Percentiles rank a stretch among this genome's conserved stretches.
phyloP scores from a whole-genome alignment of 2,113 vertebrate species.

The Cercocebus atys region DNA sequence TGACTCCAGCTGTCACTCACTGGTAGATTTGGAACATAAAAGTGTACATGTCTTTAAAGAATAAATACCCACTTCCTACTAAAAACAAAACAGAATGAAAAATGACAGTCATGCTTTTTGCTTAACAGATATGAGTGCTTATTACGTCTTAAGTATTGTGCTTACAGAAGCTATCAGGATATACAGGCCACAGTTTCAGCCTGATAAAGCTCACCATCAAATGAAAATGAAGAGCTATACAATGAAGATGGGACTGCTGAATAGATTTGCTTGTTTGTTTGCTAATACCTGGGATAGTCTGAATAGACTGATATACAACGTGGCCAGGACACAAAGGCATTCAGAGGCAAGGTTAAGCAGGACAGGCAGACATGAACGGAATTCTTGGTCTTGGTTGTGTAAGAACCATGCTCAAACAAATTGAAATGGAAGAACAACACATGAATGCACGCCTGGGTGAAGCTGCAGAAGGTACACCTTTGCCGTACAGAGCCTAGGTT shows the following conservation, averaged over 20 bases:
- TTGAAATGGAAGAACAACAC: neutral
- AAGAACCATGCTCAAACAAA: constrained; percentile 12
- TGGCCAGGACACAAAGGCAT: neutral
- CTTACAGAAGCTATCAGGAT: neutral
- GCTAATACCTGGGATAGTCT: neutral
- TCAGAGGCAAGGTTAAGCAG: neutral
- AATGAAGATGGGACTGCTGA: neutral
- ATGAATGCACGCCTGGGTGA: neutral
- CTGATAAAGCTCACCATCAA: neutral
- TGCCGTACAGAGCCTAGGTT: neutral
- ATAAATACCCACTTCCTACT: neutral
- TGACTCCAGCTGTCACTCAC: neutral
- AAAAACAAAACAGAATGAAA: constrained; percentile 30
- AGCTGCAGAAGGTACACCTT: neutral
- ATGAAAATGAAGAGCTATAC: neutral
- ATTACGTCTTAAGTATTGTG: neutral
- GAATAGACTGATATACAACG: neutral
- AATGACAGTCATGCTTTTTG: neutral
- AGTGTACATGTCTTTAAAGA: neutral
- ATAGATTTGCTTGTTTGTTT: neutral
- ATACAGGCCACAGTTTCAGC: neutral
- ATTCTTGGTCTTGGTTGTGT: neutral
- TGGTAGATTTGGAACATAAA: neutral
- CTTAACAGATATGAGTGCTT: neutral
- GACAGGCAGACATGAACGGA: neutral